These are phyloP conservation scores for Danio tinwini DNA, from an alignment of 2,797 vertebrate species.

Conservation along the genomic window DNA sequence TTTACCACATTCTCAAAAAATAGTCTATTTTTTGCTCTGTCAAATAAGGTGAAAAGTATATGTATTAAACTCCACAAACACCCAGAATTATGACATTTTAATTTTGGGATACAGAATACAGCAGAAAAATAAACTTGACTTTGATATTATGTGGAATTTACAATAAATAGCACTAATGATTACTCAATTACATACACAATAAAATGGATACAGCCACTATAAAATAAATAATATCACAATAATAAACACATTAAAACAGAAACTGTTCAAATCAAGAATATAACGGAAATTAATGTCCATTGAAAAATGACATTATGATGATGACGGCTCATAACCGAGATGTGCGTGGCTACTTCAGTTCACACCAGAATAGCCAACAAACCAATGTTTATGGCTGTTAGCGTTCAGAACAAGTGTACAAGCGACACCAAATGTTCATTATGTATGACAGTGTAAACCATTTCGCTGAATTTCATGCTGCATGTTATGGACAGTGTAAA, in stretches of 20 bases:
- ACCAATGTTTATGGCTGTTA: conserved; percentile 28
- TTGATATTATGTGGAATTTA: conserved; percentile 41
- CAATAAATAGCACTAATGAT: conserved; percentile 56
- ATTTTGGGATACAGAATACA: conserved; percentile 40
- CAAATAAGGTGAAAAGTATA: not conserved
- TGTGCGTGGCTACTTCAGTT: conserved; percentile 27
- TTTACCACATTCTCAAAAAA: not conserved
- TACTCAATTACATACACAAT: conserved; percentile 52
- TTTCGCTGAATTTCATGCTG: conserved; percentile 19
- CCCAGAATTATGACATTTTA: conserved; percentile 21
- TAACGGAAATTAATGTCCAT: conserved; percentile 17
- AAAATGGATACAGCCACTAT: conserved; percentile 38
- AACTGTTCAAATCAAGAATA: conserved; percentile 37
- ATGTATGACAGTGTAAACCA: conserved; percentile 25
- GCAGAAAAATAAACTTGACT: conserved; percentile 56
- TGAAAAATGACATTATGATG: conserved; percentile 11
- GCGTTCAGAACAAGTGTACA: conserved; percentile 11
- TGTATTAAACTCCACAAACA: not conserved
- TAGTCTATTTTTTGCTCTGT: not conserved
- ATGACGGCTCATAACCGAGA: conserved; percentile 21
- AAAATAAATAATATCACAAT: conserved; percentile 31
- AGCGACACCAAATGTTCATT: conserved; percentile 17
- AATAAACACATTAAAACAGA: conserved; percentile 22
- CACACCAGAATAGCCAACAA: conserved; percentile 39
- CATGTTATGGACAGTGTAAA: conserved; percentile 10